Evolutionary conservation across 2,888 invertebrate genomes (phyloP), one percentile per base, ranked within the genome.

Genomic region (Lasiommata megera): DNA sequence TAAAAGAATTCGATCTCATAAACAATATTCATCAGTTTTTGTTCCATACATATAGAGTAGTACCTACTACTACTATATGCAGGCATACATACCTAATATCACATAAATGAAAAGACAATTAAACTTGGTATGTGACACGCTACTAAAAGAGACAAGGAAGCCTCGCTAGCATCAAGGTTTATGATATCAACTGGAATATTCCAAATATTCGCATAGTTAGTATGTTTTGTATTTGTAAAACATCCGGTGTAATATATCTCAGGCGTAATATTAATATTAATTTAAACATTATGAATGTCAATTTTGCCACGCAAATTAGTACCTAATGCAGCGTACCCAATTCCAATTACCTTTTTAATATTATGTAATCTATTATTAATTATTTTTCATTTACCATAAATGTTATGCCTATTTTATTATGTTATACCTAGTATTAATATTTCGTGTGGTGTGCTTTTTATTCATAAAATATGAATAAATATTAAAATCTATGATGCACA

Each of bases 91-190:
- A 48, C 14, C 23, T 34, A 40, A 40, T 46, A 52, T 47, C 29
- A 44, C 28, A 48, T 48, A 36, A 28, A 36, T 11, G 9, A 28
- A 48, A 44, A 23, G 23, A 48, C 43, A 51, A 53, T 37, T 44
- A 36, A 17, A 2, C 28, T 28, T 52, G 48, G 47, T 52, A 58
- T 58, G 58, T 44, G 12, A 51, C 50, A 23, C 18, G 31, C 36
- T 50, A 34, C 54, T 56, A 48, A 61, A 56, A 46, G 46, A 56
- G 60, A 60, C 48, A 29, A 65, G 65, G 63, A 63, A 65, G 60
- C 40, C 18, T 46, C 59, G 58, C 48, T 54, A 51, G 55, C 41
- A 60, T 63, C 59, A 65, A 65, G 65, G 65, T 56, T 65, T 58
- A 53, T 41, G 56, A 44, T 60, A 31, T 31, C 31, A 6, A 61